These are phyloP conservation scores for Zosterops japonicus DNA, from an alignment of 2,113 vertebrate species.

Conservation along the genomic window DNA sequence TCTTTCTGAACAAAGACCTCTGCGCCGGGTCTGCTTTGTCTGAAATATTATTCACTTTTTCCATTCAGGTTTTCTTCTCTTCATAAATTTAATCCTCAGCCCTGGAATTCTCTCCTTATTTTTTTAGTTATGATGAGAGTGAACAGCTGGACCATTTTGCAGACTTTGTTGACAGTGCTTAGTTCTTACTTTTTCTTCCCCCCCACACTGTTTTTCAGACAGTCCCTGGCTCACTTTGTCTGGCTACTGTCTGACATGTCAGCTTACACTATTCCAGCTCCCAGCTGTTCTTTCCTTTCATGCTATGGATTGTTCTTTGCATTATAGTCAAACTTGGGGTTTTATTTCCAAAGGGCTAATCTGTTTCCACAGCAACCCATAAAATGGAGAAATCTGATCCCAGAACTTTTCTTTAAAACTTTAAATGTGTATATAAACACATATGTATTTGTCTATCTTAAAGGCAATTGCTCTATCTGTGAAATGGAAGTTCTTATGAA, in stretches of 20 bases:
- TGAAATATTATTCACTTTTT: constrained; percentile 40
- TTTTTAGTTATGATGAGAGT: constrained; percentile 60
- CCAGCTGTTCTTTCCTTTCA: constrained; percentile 79
- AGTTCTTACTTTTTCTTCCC: constrained; percentile 23
- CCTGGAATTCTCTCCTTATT: constrained; percentile 52
- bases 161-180: constrained; percentile 64
- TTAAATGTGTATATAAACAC: constrained; percentile 31
- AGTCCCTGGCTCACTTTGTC: constrained; percentile 70
- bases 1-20: constrained; percentile 17
- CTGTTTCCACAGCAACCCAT: constrained; percentile 76
- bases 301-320: constrained; percentile 69
- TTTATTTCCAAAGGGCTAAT: constrained; percentile 67
- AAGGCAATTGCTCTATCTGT: not conserved
- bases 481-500: not conserved
- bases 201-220: constrained; percentile 47
- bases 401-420: constrained; percentile 55
- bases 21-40: not conserved
- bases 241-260: constrained; percentile 81
- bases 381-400: constrained; percentile 74
- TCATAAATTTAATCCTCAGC: constrained; percentile 52
- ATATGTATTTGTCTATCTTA: constrained; percentile 25
- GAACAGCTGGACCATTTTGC: constrained; percentile 70
- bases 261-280: constrained; percentile 63
- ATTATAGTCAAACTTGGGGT: constrained; percentile 61
- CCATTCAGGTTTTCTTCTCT: constrained; percentile 33